Evolutionary conservation across 2,888 invertebrate species (phyloP).

Genomic region (Matsumyia berberina): DNA sequence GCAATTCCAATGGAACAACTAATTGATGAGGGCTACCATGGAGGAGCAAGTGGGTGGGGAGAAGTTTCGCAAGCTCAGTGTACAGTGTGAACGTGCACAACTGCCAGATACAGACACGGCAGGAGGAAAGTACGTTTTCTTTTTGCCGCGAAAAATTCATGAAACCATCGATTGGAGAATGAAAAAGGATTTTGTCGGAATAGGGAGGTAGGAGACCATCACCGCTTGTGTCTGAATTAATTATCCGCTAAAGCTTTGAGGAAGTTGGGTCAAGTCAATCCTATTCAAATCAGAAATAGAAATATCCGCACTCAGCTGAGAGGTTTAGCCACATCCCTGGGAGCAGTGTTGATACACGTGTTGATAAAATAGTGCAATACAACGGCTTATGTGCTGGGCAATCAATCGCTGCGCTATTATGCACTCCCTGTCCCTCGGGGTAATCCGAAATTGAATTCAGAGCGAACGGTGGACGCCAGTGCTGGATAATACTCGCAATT

Average conservation of each 20-base stretch:
- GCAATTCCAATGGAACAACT: slow-evolving; percentile 34
- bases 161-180: slow-evolving; percentile 50
- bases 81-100: slow-evolving; percentile 19
- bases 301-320: no score
- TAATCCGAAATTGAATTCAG: not conserved
- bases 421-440: not conserved
- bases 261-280: no score
- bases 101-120: slow-evolving; percentile 8
- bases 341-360: not conserved
- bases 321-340: no score
- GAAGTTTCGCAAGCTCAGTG: not conserved
- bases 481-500: not conserved
- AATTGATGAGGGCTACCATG: slow-evolving; percentile 35
- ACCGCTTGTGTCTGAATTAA: no score
- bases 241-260: no score
- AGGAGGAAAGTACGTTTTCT: not conserved
- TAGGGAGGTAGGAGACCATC: no score
- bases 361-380: slow-evolving; percentile 3
- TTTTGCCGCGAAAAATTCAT: slow-evolving; percentile 32
- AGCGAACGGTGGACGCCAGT: not conserved
- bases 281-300: no score
- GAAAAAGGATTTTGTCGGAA: no score
- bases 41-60: no score
- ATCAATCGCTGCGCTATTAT: slow-evolving; percentile 2
- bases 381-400: not conserved